phyloP scores from a whole-genome alignment of 2,113 vertebrate genomes.

The Calyptommatus sinebrachiatus region DNA sequence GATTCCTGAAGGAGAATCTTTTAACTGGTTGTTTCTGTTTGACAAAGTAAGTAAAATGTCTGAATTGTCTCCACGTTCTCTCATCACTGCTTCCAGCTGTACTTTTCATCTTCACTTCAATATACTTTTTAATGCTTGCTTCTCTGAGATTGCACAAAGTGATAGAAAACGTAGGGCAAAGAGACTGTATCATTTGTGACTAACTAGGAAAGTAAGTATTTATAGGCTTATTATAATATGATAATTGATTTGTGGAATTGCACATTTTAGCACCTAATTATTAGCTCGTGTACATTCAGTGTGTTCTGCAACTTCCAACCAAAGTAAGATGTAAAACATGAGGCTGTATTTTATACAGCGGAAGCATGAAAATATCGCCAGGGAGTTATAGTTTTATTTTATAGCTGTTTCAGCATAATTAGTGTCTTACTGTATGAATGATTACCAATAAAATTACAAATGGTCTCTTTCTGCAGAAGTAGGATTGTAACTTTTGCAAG shows the following conservation, averaged over 20 bases:
- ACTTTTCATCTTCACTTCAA: no score
- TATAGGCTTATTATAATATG: background rate
- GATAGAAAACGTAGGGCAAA: no score
- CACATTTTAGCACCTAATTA: slow-evolving; percentile 8
- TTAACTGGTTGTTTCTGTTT: no score
- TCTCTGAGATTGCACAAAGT: no score
- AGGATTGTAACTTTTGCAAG: slow-evolving; percentile 12
- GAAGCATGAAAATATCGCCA: slow-evolving; percentile 7
- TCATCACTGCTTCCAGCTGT: no score
- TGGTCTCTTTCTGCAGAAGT: slow-evolving; percentile 1
- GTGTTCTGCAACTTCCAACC: background rate
- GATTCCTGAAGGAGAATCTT: no score
- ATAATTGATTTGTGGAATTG: slow-evolving; percentile 18
- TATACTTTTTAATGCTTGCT: no score
- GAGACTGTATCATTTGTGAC: background rate
- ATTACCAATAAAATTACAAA: slow-evolving; percentile 34
- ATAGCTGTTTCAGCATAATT: slow-evolving; percentile 15
- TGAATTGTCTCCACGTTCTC: no score
- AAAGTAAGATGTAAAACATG: background rate
- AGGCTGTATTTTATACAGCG: background rate
- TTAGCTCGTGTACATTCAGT: background rate
- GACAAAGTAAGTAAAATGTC: no score
- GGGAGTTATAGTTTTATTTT: slow-evolving; percentile 30
- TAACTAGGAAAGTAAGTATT: background rate
- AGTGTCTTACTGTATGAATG: background rate